These are phyloP conservation scores for Potorous gilbertii DNA, from an alignment of 2,797 vertebrate genomes.

Conservation along the genomic window DNA sequence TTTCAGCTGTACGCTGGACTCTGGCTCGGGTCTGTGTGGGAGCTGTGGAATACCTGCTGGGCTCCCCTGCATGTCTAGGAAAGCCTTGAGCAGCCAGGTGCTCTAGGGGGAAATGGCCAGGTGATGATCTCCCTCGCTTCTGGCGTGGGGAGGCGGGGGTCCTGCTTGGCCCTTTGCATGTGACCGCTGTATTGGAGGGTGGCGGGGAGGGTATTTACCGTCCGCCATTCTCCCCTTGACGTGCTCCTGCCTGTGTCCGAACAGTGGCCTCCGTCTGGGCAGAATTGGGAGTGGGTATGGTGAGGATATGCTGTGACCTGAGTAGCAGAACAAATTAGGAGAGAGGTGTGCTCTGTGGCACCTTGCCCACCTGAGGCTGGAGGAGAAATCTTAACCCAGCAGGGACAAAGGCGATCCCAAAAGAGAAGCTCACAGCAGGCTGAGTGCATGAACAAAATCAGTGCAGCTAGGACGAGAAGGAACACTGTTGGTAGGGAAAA, in stretches of 20 bases:
- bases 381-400: neutral
- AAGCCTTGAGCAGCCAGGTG: too few species aligned
- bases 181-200: too few species aligned
- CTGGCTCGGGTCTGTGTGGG: too few species aligned
- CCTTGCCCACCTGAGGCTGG: neutral
- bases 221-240: neutral
- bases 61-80: neutral
- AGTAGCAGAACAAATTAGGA: too few species aligned
- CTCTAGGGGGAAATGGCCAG: too few species aligned
- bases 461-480: neutral
- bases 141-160: neutral
- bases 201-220: too few species aligned
- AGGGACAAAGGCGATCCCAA: neutral
- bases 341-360: neutral
- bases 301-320: too few species aligned
- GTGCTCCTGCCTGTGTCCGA: neutral
- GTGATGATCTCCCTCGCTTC: neutral
- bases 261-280: too few species aligned
- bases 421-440: neutral
- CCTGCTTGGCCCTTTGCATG: neutral
- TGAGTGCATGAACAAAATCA: neutral
- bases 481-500: neutral
- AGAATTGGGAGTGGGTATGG: neutral
- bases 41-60: too few species aligned
- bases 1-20: too few species aligned